phyloP scores from a whole-genome alignment of 2,888 invertebrate genomes.

The Diachrysia chrysitis region DNA sequence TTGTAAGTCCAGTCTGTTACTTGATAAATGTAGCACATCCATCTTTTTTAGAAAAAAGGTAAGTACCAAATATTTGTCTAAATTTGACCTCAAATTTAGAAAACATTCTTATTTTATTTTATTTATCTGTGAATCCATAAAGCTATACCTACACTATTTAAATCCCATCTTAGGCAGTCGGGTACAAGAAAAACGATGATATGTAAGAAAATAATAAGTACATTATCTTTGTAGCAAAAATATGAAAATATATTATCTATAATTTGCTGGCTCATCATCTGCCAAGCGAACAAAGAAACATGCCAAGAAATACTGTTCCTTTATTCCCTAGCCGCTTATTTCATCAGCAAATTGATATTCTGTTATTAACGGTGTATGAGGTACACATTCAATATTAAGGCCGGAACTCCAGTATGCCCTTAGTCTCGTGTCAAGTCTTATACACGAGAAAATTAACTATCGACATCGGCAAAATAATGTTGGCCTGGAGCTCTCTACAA shows the following conservation, averaged over 20 bases:
- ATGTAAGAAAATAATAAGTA: constrained; percentile 8
- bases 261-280: constrained; percentile 21
- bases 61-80: no score
- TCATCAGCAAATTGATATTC: constrained; percentile 31
- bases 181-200: not conserved
- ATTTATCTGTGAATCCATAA: not conserved
- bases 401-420: constrained; percentile 28
- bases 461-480: constrained; percentile 31
- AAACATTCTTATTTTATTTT: not conserved
- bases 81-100: no score
- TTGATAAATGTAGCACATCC: no score
- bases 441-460: constrained; percentile 39
- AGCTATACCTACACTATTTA: not conserved
- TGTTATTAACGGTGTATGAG: constrained; percentile 23
- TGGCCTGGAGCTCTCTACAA: constrained; percentile 9
- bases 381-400: constrained; percentile 47
- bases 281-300: constrained; percentile 22
- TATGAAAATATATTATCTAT: constrained; percentile 24
- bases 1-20: no score
- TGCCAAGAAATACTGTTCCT: constrained; percentile 15
- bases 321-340: constrained; percentile 30
- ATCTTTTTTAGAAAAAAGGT: no score
- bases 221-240: constrained; percentile 18
- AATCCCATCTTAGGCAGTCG: not conserved
- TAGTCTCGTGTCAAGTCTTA: constrained; percentile 19